Evolutionary conservation across 2,888 invertebrate species (phyloP).

Genomic region (Xestia ashworthii): DNA sequence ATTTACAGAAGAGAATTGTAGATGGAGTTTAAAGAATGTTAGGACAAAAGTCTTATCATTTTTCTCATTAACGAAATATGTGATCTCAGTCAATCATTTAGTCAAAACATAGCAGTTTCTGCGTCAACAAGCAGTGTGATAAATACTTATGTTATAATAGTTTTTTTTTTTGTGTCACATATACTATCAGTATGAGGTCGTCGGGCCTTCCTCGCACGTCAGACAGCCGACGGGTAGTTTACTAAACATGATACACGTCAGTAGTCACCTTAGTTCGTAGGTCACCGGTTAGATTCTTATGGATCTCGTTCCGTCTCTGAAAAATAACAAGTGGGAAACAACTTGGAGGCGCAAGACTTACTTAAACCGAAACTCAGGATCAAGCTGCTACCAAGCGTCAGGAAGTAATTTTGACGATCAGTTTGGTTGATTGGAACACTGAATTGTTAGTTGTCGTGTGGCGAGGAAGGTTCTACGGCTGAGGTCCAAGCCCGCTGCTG

Average conservation of each 20-base stretch:
- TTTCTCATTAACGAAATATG: neutral
- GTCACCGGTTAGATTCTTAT: neutral
- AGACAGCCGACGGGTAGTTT: constrained; percentile 7
- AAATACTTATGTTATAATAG: constrained; percentile 38
- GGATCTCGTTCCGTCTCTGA: constrained; percentile 14
- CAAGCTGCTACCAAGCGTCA: neutral
- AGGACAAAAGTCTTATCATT: constrained; percentile 28
- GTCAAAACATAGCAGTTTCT: constrained; percentile 25
- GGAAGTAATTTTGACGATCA: neutral
- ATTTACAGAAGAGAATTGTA: constrained; percentile 22
- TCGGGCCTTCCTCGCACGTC: constrained; percentile 45
- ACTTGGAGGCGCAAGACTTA: constrained; percentile 4
- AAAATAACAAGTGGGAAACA: constrained; percentile 26
- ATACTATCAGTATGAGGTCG: constrained; percentile 13
- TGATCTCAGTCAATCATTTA: constrained; percentile 10
- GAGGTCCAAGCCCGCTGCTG: constrained; percentile 48
- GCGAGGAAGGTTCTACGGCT: constrained; percentile 43
- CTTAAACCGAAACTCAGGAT: neutral
- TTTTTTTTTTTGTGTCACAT: constrained; percentile 10
- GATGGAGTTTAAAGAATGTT: constrained; percentile 34
- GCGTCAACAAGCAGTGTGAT: constrained; percentile 40
- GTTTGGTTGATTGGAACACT: neutral
- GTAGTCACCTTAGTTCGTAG: neutral
- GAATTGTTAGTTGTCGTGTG: constrained; percentile 24
- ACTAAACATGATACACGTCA: constrained; percentile 2